Conservation (phyloP, 2,888 invertebrate species). For the Macroteleia sp. region DNA sequence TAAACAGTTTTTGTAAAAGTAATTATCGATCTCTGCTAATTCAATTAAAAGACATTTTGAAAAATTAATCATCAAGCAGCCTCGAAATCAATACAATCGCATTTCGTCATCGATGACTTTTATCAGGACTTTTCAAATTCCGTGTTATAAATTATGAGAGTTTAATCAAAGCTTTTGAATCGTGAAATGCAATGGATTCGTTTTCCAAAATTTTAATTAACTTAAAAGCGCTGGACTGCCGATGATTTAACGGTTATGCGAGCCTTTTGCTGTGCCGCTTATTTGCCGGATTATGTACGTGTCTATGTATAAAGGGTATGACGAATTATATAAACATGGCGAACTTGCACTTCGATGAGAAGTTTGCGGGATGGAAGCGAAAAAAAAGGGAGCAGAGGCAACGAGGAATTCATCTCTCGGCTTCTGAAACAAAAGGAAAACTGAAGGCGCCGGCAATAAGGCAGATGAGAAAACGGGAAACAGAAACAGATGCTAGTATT, state of each 20-base stretch:
- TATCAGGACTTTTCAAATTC: too few species aligned
- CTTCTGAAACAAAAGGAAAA: slow-evolving; percentile 69
- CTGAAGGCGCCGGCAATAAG: slow-evolving; percentile 74
- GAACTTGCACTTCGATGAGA: slow-evolving; percentile 55
- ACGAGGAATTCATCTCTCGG: slow-evolving; percentile 62
- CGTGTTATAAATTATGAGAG: slow-evolving; percentile 35
- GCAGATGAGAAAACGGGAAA: slow-evolving; percentile 79
- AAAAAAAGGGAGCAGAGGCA: slow-evolving; percentile 21
- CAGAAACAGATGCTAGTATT: slow-evolving; percentile 79
- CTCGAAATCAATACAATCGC: too few species aligned
- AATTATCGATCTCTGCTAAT: too few species aligned
- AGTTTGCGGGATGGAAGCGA: slow-evolving; percentile 40
- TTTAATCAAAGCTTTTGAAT: slow-evolving; percentile 48
- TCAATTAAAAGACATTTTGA: too few species aligned
- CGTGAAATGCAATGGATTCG: slow-evolving; percentile 21
- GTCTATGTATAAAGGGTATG: slow-evolving; percentile 22
- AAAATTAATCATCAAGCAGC: too few species aligned
- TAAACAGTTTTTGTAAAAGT: too few species aligned
- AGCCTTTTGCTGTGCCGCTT: slow-evolving; percentile 43
- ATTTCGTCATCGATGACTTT: too few species aligned
- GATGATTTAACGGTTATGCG: slow-evolving; percentile 49
- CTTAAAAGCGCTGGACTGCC: slow-evolving; percentile 39
- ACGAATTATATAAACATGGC: slow-evolving; percentile 57
- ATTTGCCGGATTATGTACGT: slow-evolving; percentile 35
- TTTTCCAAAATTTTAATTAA: slow-evolving; percentile 59